Evolutionary conservation across 2,888 invertebrate genomes (phyloP), one percentile per base, ranked within the genome.

Genomic region (Sinotaia quadrata): DNA sequence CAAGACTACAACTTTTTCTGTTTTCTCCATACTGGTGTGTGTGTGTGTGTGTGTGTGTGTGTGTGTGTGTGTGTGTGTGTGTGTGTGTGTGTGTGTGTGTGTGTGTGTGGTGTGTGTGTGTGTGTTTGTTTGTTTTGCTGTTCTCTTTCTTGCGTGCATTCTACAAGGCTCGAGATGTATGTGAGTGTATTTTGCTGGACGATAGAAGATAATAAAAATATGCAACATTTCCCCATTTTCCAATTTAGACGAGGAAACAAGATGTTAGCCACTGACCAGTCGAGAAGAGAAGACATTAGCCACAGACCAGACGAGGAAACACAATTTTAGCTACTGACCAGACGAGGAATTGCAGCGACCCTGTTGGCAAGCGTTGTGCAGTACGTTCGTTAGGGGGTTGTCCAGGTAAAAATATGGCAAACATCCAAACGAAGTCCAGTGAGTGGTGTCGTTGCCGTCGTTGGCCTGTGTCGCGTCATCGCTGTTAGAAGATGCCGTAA

Each of bases 361-460:
- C 0, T 52, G 54, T 8, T 37, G 41, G 33, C 80, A 81, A 2
- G 68, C 61, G 2, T 69, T 69, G 0, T 59, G 29, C 18, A 81
- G 63, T 15, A 79, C 57, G 60, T 81, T 81, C 8, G 74, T 56
- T 33, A 77, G 72, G 15, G 58, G 24, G 21, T 77, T 72, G 31
- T 49, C 44, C 0, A 77, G 29, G 58, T 76, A 81, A 15, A 67
- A 71, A 15, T 33, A 51, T 0, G 81, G 81, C 10, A 80, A 62
- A 60, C 80, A 81, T 37, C 68, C 58, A n/a, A 37, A 67, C 0
- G 81, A 80, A 27, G 68, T 71, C 81, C 81, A 81, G 56, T 79
- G 76, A 0, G 78, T 80, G 51, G 72, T 73, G 57, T 79, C 78
- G 34, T 78, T 58, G 21, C 73, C 72, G 65, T 81, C 81, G 2